Percentiles rank a stretch among this genome's conserved stretches.
phyloP scores from a whole-genome alignment of 2,113 vertebrate species.

The Sciurus niger region DNA sequence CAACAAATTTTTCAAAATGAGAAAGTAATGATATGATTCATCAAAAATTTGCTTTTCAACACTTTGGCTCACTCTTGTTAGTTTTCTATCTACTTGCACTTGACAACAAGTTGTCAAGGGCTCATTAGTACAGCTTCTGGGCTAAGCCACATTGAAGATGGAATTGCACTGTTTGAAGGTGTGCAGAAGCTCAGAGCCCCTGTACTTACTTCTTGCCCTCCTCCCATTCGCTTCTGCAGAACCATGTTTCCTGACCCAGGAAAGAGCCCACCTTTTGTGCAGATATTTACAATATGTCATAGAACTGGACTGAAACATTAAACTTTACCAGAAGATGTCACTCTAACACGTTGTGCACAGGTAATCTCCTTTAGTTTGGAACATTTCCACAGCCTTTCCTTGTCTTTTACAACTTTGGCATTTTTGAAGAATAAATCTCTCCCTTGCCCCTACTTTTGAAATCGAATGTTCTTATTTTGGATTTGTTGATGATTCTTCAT shows the following conservation, averaged over 20 bases:
- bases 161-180: background rate
- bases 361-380: background rate
- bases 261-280: background rate
- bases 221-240: background rate
- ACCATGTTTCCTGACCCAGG: background rate
- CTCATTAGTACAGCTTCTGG: background rate
- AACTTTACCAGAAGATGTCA: background rate
- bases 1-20: background rate
- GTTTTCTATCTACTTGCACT: background rate
- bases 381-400: background rate
- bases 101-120: background rate
- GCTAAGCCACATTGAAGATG: background rate
- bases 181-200: background rate
- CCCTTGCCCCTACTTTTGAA: background rate
- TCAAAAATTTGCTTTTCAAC: background rate
- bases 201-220: background rate
- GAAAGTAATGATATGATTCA: background rate
- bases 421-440: background rate
- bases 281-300: background rate
- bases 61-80: background rate
- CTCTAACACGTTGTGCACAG: background rate
- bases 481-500: background rate
- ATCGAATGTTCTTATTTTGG: background rate
- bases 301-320: background rate
- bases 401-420: background rate